phyloP scores from a whole-genome alignment of 2,113 vertebrate genomes.

The Pandion haliaetus region DNA sequence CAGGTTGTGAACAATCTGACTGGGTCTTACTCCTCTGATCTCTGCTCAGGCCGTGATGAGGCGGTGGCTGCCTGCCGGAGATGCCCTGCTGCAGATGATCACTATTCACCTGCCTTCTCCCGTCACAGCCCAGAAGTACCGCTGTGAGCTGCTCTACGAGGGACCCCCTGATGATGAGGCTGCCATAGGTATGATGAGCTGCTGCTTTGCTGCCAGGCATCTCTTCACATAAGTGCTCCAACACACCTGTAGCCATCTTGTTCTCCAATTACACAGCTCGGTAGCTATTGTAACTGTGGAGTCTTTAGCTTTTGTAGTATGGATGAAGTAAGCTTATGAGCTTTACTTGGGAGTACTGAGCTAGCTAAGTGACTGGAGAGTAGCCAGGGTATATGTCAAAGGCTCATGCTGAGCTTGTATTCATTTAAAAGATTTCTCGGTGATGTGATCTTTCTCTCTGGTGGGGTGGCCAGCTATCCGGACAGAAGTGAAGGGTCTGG shows the following conservation, averaged over 20 bases:
- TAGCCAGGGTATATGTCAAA: not conserved
- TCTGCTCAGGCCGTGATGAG: slow-evolving; percentile 87
- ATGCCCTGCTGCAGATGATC: slow-evolving; percentile 96
- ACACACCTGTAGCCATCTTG: accelerated
- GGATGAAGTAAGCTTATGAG: not conserved
- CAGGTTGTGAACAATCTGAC: not conserved
- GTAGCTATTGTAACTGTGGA: not conserved
- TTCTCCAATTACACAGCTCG: accelerated
- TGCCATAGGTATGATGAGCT: slow-evolving; percentile 81
- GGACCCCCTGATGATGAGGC: slow-evolving; percentile 92
- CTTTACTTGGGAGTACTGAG: not conserved
- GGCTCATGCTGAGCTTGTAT: not conserved
- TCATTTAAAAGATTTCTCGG: not conserved
- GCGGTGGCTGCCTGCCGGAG: slow-evolving; percentile 93
- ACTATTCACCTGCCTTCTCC: slow-evolving; percentile 96
- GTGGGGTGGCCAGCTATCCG: not conserved
- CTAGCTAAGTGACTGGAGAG: not conserved
- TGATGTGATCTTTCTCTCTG: not conserved
- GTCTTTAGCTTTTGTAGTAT: not conserved
- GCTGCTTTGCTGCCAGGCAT: not conserved
- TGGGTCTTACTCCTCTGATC: not conserved
- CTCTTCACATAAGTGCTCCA: not conserved
- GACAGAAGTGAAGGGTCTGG: not conserved
- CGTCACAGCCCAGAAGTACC: slow-evolving; percentile 93
- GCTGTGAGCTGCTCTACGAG: slow-evolving; percentile 95